Evolutionary conservation across 2,797 vertebrate genomes (phyloP), one percentile per base, ranked within the genome.

Genomic region (Chrysocyon brachyurus): DNA sequence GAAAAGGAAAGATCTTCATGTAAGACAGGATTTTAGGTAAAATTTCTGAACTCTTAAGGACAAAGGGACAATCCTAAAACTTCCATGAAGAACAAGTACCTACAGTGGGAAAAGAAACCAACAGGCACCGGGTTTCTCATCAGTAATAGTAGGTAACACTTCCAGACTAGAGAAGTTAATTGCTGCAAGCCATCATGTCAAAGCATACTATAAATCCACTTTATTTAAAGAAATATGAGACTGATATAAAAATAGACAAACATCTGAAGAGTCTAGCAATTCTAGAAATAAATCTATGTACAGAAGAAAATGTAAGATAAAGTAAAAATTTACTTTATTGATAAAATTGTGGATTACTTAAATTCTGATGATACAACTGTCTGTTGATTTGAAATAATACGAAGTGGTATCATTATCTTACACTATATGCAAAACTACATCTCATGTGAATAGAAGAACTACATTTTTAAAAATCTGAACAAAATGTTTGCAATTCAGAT

Each of bases 401-500:
- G 84, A 94, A 86, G 52, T 31, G 95, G n/a, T 61, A 64, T 7
- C 2, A 11, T 78, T 92, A 36, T 63, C 12, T 70, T 68, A 87
- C 1, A 6, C 6, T 46, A 26, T 57, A 31, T 61, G 72, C 57
- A 83, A 68, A 87, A 75, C 16, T 49, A 79, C 84, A 90, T 94
- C 84, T 24, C 46, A 85, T 26, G 77, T 70, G 49, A 90, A 84
- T 36, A 2, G 90, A 85, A 95, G 2, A 61, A 87, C 6, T 56
- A 26, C 52, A 14, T 77, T 90, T 63, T 54, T 46, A 75, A 79
- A 94, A 87, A 22, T 72, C 7, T 90, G 33, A 92, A 81, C 4
- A 84, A 92, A 90, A 52, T 40, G 57, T 63, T 73, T 96, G 8
- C 19, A 89, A 87, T 83, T 94, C 31, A 84, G 4, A 63, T 63